Percentiles rank a stretch among this genome's conserved stretches.
These are phyloP conservation scores for Nycteola revayana DNA, from an alignment of 2,888 invertebrate genomes.

Conservation along the genomic window DNA sequence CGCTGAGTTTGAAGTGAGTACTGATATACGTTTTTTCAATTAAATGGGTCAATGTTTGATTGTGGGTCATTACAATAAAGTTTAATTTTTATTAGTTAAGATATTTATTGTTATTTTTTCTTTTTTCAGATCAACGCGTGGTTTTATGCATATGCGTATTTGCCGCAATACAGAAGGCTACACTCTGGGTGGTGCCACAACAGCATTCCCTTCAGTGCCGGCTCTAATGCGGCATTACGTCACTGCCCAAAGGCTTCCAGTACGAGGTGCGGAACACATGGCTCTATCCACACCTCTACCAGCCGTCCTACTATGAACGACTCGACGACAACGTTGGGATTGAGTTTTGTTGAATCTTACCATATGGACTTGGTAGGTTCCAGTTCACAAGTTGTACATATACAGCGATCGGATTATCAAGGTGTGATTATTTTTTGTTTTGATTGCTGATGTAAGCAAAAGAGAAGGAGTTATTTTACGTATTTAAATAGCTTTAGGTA, in stretches of 20 bases:
- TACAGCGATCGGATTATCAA: slow-evolving; percentile 30
- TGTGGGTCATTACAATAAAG: not conserved
- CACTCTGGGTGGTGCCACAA: slow-evolving; percentile 95
- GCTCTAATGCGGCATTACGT: slow-evolving; percentile 96
- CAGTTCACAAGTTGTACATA: slow-evolving; percentile 36
- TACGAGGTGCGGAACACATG: slow-evolving; percentile 98
- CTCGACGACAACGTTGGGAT: slow-evolving; percentile 25
- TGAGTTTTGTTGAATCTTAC: slow-evolving; percentile 23
- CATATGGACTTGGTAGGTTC: slow-evolving; percentile 22
- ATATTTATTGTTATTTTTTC: slow-evolving; percentile 15
- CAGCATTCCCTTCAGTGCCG: slow-evolving; percentile 96
- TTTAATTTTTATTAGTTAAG: not conserved
- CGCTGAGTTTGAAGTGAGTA: slow-evolving; percentile 96
- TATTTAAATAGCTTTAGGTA: slow-evolving; percentile 56
- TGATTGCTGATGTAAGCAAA: slow-evolving; percentile 46
- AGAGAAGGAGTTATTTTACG: slow-evolving; percentile 50
- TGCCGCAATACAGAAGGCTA: slow-evolving; percentile 91
- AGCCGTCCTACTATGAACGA: slow-evolving; percentile 87
- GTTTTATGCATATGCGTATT: slow-evolving; percentile 98
- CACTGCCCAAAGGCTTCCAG: slow-evolving; percentile 95
- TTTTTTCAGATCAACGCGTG: slow-evolving; percentile 91
- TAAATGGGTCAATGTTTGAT: too few species aligned
- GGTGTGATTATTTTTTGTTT: slow-evolving; percentile 40
- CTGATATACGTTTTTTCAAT: too few species aligned
- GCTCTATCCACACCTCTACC: slow-evolving; percentile 95